phyloP scores from a whole-genome alignment of 2,888 invertebrate genomes.

The Achlya flavicornis region DNA sequence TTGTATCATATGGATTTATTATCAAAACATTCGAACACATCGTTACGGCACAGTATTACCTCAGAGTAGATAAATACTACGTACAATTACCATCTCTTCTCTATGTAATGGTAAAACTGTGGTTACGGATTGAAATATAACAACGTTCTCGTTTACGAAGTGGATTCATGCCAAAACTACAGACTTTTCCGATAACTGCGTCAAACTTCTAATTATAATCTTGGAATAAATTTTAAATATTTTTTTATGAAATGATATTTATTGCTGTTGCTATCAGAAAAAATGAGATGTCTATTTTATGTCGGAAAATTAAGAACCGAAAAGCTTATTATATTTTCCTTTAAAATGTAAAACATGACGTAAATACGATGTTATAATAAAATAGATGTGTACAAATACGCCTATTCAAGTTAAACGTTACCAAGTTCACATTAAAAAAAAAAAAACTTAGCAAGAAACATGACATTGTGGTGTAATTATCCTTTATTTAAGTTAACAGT shows the following conservation, averaged over 20 bases:
- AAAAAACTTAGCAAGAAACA: neutral
- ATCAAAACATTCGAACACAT: slow-evolving; percentile 2
- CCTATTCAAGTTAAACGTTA: neutral
- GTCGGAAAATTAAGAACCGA: neutral
- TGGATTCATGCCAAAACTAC: slow-evolving; percentile 24
- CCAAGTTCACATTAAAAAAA: neutral
- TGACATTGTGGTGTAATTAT: neutral
- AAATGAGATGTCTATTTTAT: neutral
- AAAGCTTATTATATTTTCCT: neutral
- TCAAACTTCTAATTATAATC: slow-evolving; percentile 43
- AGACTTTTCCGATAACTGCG: slow-evolving; percentile 41
- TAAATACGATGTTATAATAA: neutral
- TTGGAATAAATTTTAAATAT: slow-evolving; percentile 21
- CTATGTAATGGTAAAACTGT: no score
- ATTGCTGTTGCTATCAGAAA: neutral
- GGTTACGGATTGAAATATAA: slow-evolving; percentile 5
- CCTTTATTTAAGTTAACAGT: neutral
- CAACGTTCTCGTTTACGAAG: slow-evolving; percentile 33
- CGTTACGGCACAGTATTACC: no score
- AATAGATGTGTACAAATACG: neutral
- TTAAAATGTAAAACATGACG: no score
- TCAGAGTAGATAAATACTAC: no score
- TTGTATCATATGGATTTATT: neutral
- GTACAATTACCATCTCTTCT: no score
- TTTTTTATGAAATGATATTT: neutral